Percentiles rank a stretch among this genome's conserved stretches.
phyloP scores from a whole-genome alignment of 64 coral and sea anemone species.

The Porites lutea region DNA sequence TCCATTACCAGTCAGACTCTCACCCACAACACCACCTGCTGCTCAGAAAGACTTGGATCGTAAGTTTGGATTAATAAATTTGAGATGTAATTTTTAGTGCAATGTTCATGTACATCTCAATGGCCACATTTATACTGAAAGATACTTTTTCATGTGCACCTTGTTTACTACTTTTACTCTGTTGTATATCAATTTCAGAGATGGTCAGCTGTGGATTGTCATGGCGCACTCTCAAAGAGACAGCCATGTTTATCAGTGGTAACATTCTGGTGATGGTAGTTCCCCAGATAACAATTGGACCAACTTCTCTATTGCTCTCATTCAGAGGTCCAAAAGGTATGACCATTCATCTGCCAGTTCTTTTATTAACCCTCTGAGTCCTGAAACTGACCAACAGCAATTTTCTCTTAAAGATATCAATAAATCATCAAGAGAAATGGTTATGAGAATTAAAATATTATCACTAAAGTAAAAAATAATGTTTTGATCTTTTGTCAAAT shows the following conservation, averaged over 20 bases:
- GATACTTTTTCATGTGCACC: too few species aligned
- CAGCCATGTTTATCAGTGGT: constrained; percentile 87
- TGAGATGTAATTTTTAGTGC: too few species aligned
- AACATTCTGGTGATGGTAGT: constrained; percentile 84
- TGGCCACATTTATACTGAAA: too few species aligned
- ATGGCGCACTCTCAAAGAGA: constrained; percentile 48
- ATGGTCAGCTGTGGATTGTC: constrained; percentile 25
- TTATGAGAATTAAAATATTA: too few species aligned
- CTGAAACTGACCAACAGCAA: too few species aligned
- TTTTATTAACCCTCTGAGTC: too few species aligned
- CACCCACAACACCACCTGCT: constrained; percentile 26
- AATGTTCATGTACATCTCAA: too few species aligned
- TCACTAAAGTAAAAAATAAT: too few species aligned
- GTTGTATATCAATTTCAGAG: not conserved
- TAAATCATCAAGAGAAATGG: too few species aligned
- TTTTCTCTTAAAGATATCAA: too few species aligned
- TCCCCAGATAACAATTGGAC: constrained; percentile 51
- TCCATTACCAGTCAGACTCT: constrained; percentile 30
- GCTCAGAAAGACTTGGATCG: constrained; percentile 14
- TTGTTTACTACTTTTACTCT: too few species aligned
- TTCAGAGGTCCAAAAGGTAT: constrained; percentile 69
- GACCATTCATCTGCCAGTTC: not conserved
- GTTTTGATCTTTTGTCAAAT: too few species aligned
- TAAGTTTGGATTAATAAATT: not conserved
- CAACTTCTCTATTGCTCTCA: constrained; percentile 18